Percentiles rank a stretch among this genome's conserved stretches.
phyloP scores from a whole-genome alignment of 1,140 invertebrate genomes.

The Mycetomoellerius zeteki region DNA sequence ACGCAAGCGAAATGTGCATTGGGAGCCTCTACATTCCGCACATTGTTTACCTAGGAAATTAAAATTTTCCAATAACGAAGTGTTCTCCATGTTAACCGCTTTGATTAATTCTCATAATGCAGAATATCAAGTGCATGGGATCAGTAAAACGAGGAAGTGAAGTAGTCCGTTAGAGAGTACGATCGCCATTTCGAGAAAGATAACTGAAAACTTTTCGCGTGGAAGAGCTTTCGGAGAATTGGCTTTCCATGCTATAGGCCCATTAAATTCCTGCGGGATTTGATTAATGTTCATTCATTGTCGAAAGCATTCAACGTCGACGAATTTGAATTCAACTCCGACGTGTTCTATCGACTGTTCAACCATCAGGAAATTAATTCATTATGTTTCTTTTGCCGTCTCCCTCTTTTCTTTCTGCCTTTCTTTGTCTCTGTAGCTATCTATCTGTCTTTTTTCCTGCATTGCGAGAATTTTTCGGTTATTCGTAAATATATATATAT shows the following conservation, averaged over 20 bases:
- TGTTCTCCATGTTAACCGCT: background rate
- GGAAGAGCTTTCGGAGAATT: slow-evolving; percentile 23
- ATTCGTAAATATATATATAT: background rate
- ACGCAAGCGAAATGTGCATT: slow-evolving; percentile 1
- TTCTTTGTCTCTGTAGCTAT: background rate
- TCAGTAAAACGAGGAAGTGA: slow-evolving; percentile 1
- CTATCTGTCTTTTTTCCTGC: background rate
- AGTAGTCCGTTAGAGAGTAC: slow-evolving; percentile 13
- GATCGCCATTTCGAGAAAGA: slow-evolving; percentile 45
- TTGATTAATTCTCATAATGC: slow-evolving; percentile 44
- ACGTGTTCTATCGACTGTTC: slow-evolving; percentile 54
- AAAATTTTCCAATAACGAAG: slow-evolving; percentile 49
- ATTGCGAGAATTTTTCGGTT: slow-evolving; percentile 14
- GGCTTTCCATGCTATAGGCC: background rate
- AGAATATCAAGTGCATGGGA: background rate
- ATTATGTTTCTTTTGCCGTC: slow-evolving; percentile 4
- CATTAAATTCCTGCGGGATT: slow-evolving; percentile 46
- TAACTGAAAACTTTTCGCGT: slow-evolving; percentile 32
- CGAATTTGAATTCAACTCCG: slow-evolving; percentile 31
- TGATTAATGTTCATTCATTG: slow-evolving; percentile 43
- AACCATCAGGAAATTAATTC: slow-evolving; percentile 58
- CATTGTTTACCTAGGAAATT: slow-evolving; percentile 47
- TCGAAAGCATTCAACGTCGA: slow-evolving; percentile 39
- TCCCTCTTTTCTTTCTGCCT: background rate
- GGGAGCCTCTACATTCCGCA: background rate